Base-by-base conservation (phyloP, 2,113 vertebrate species). In the Bolborhynchus lineola region DNA sequence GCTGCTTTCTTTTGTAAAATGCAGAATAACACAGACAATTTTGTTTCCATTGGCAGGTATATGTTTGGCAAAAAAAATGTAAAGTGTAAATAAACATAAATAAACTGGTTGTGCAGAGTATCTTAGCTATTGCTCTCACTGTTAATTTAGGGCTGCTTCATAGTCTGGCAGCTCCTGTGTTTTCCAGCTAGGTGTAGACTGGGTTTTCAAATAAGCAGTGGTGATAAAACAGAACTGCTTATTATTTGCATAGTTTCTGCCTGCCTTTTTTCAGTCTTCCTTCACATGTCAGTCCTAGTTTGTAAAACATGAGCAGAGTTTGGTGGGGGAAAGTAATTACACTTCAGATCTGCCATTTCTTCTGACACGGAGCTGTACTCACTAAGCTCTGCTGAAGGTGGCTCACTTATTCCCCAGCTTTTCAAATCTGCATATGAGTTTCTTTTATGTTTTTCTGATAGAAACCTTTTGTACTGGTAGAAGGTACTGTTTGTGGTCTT, bases 201-300 rank as follows among this genome's bases (percentile, higher is more conserved):
- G 60, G 29, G 35, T 85, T 87, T 60, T 83, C 93, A 88, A 93
- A 93, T 76, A 92, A 82, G 80, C 39, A 53, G 52, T 60, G 47
- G 52, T 82, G 92, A 67, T 67, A 95, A 95, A 96, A 91, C 47
- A 79, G 59, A 90, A 52, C 70, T 9, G 3, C 31, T 35, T 3
- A 50, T 90, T 97, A 88, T 96, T 96, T 96, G 82, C 83, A 42
- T 87, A 76, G 62, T 86, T 97, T 37, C 85, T 92, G 85, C 79
- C 80, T 97, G 85, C 77, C 67, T 96, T 94, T 92, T 70, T 72
- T 63, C 41, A 74, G 49, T 92, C 55, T 96, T 97, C 97, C 93
- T 97, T 97, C 80, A 68, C 53, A 82, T 95, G 94, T 97, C 97
- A 97, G 96, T 95, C 47, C 81, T 96, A 94, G 94, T 98, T 97